Conservation (phyloP, 2,797 vertebrate species). For the Phrynocephalus guinanensis region DNA sequence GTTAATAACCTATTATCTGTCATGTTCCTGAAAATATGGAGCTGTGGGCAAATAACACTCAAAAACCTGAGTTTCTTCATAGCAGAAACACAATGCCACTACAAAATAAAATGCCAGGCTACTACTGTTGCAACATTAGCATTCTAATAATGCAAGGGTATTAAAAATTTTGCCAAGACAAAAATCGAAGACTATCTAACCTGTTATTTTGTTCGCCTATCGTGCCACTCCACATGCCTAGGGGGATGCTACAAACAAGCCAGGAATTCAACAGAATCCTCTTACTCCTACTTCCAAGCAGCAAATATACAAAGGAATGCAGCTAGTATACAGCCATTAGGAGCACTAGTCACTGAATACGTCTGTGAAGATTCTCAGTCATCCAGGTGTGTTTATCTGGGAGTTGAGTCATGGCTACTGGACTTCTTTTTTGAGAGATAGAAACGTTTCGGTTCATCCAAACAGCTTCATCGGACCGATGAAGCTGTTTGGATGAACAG, state of each 20-base stretch:
- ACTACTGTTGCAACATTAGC: neutral
- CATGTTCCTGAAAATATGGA: constrained; percentile 12
- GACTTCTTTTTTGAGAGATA: too few relatives aligned
- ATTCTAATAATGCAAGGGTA: neutral
- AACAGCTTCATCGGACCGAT: too few relatives aligned
- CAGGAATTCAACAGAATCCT: neutral
- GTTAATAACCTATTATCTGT: neutral
- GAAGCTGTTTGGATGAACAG: too few relatives aligned
- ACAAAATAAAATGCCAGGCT: neutral
- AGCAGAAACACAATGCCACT: neutral
- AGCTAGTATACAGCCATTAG: neutral
- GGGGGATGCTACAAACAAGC: neutral
- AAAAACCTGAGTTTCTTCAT: neutral
- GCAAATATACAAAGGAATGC: neutral
- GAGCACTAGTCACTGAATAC: neutral
- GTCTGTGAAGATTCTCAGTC: too few relatives aligned
- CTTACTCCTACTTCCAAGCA: neutral
- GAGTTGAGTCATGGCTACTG: too few relatives aligned
- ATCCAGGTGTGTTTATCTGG: too few relatives aligned
- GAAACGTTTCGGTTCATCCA: too few relatives aligned
- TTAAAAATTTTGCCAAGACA: neutral
- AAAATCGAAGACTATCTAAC: neutral
- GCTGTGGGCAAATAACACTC: constrained; percentile 1
- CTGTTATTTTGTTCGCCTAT: neutral
- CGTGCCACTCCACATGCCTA: neutral